Evolutionary conservation across 1,140 invertebrate species (phyloP), one percentile per base, ranked within the genome.

Genomic region (Galendromus occidentalis): DNA sequence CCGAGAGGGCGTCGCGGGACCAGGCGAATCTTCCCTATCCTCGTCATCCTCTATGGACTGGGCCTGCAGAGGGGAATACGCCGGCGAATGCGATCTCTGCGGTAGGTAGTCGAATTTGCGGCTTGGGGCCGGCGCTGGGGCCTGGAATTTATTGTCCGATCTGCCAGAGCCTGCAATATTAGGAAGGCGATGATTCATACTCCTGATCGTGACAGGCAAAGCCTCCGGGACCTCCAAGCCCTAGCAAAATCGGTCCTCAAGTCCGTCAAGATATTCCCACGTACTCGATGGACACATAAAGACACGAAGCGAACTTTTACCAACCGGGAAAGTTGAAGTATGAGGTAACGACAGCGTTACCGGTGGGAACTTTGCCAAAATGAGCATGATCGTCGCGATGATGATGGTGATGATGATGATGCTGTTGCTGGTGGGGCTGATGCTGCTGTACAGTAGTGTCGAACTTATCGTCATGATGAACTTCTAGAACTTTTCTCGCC

Each of bases 291-390:
- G 33, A 6, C 4, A 39, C 4, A 39, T n/a, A 39, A 39, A 39
- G 4, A 6, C 33, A 9, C 9, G 33, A 39, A 9, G 4, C 4
- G 33, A 39, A 39, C 51, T 14, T 25, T 17, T 25, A 59, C 51
- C 14, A 17, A 59, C 51, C 51, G 33, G 51, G 51, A 22, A 59
- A 59, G 22, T 59, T 59, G 33, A 59, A 59, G 20, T 59, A 59
- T 22, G 51, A 59, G 51, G 51, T 59, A 33, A 59, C 51, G 22
- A 59, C 22, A 22, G 51, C 51, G 33, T 59, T 59, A 29, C 51
- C 51, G 14, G 51, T 59, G 51, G 51, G 51, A 25, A 59, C 51
- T 22, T 33, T 25, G 33, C 51, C 51, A 1, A 59, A 59, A 9
- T 59, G 51, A 22, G 51, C 51, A 20, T 59, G 51, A 9, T 14